Evolutionary conservation across 1,140 invertebrate genomes (phyloP), one percentile per base, ranked within the genome.

Genomic region (Meloidogyne floridensis): DNA sequence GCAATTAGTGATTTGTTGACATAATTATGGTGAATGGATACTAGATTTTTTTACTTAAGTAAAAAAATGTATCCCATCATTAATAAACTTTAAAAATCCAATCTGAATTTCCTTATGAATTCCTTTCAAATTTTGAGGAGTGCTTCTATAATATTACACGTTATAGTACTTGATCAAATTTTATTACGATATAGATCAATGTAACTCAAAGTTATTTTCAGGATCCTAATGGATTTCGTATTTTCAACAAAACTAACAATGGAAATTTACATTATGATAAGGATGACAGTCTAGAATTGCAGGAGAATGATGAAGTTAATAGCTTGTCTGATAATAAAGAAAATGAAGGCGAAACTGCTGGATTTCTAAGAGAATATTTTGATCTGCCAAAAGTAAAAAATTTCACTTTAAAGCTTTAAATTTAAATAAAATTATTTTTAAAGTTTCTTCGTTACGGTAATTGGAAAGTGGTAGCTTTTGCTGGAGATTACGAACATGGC

Each of bases 391-490:
- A 79, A n/a, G 75, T 77, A 77, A 43, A 65, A 15, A 6, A 54
- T n/a, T 9, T 18, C n/a, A 65, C 8, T n/a, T 11, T 3, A 73
- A 47, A 72, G 10, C 10, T 72, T 7, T 9, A 8, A 75, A 32
- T 75, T 76, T 11, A 43, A 75, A 43, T 75, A 15, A 32, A 2
- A 76, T 65, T 65, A 15, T 6, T 43, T 77, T n/a, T 51, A 59
- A 53, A 77, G 75, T 79, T 79, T 79, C 77, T 79, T 7, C 77
- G 77, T 42, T 79, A 51, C 47, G 77, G 77, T n/a, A 56, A 79
- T 54, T 79, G 77, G 77, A 65, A n/a, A 43, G 18, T 79, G 3
- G 2, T 72, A n/a, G 77, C 77, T 51, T 79, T 79, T 79, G 77
- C 77, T 5, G 65, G 43, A 32, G 77, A 79, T 11, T 18, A 79